Percentiles rank a stretch among this genome's conserved stretches.
phyloP scores from a whole-genome alignment of 2,113 vertebrate species.

The Atrichornis clamosus region DNA sequence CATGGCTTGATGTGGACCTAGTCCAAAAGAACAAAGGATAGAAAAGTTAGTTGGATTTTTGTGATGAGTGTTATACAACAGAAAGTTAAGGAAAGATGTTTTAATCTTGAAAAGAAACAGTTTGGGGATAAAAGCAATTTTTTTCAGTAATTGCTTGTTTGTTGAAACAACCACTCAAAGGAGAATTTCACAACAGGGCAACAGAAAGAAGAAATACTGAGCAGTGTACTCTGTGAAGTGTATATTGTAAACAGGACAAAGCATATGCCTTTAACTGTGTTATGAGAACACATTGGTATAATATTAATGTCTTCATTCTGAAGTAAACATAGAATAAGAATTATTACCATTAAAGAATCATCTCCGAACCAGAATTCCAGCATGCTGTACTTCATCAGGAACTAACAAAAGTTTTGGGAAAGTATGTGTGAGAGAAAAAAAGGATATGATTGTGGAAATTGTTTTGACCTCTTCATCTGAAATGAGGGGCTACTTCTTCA shows the following conservation, averaged over 20 bases:
- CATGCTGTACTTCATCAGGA: not conserved
- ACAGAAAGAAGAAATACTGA: not conserved
- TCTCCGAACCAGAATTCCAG: not conserved
- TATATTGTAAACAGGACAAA: slow-evolving; percentile 6
- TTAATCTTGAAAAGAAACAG: slow-evolving; percentile 21
- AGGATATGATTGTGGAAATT: not conserved
- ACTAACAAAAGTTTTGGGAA: not conserved
- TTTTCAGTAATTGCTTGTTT: slow-evolving; percentile 65
- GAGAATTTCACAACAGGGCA: slow-evolving; percentile 22
- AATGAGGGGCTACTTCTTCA: not conserved
- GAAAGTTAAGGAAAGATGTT: slow-evolving; percentile 44
- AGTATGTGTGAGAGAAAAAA: not conserved
- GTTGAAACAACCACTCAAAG: slow-evolving; percentile 42
- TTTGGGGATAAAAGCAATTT: slow-evolving; percentile 34
- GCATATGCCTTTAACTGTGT: not conserved
- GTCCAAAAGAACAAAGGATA: slow-evolving; percentile 9
- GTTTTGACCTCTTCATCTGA: not conserved
- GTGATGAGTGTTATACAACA: not conserved
- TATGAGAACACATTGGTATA: not conserved
- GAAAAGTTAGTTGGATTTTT: not conserved
- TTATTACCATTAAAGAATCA: not conserved
- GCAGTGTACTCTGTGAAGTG: not conserved
- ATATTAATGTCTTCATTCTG: not conserved
- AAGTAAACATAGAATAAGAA: not conserved
- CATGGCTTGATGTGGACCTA: not conserved